Evolutionary conservation across 2,888 invertebrate species (phyloP), one percentile per base, ranked within the genome.

Genomic region (Napeogenes inachia): DNA sequence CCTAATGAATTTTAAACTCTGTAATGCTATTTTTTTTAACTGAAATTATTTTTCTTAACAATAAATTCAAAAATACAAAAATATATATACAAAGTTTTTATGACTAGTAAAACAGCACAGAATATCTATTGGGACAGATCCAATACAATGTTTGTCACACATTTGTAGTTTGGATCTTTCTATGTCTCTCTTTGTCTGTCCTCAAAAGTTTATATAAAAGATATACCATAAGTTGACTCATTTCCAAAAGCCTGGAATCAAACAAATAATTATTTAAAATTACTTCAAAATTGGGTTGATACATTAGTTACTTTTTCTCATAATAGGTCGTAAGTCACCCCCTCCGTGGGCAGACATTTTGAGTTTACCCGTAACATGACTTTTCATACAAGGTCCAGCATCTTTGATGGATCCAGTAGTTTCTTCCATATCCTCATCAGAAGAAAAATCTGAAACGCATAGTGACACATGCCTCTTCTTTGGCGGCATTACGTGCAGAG

Each of bases 41-140:
- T 80, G 79, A 80, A 85, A 80, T 78, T 76, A 73, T 79, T 78
- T 75, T 79, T 78, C 79, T 79, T 82, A 71, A 77, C 71, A 79
- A 70, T 79, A 80, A 80, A 81, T 74, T 80, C 78, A 82, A 84
- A 82, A 84, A 83, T 81, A 82, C 78, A 82, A 82, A 81, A 81
- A 81, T 74, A 78, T 85, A 84, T 84, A 82, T 82, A 89, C 84
- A 88, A 88, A 88, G 77, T 77, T 80, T 87, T 85, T 85, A 88
- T 87, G 87, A 87, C 87, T 88, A 89, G 88, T 86, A 88, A 84
- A 82, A 82, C 80, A 82, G 82, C 81, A 85, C 81, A 85, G 47
- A 47, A 50, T 50, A 50, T 21, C 50, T 30, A 50, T 50, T 42
- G 42, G 70, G 13, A 57, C 54, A 54, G 12, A 54, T 13, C 47